phyloP scores from a whole-genome alignment of 2,113 vertebrate genomes.

The Semicossyphus pulcher region DNA sequence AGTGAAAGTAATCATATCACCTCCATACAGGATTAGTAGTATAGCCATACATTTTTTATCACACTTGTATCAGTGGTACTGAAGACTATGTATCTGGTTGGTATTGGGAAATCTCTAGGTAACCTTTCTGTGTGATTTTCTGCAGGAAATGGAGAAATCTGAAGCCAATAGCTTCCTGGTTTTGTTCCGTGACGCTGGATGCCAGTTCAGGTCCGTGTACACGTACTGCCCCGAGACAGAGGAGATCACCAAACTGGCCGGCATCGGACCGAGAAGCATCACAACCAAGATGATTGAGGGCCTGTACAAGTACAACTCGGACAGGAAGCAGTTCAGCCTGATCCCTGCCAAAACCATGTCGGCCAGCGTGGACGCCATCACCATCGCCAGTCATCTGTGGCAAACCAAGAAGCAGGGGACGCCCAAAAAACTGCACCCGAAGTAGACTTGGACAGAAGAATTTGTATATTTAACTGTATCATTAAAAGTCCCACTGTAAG shows the following conservation, averaged over 20 bases:
- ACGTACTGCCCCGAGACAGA: slow-evolving; percentile 93
- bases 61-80: too few species aligned
- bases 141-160: slow-evolving; percentile 98
- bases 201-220: slow-evolving; percentile 96
- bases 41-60: too few species aligned
- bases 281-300: slow-evolving; percentile 96
- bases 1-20: too few species aligned
- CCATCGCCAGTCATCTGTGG: slow-evolving; percentile 96
- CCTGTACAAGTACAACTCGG: slow-evolving; percentile 98
- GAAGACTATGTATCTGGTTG: too few species aligned
- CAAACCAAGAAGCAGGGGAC: slow-evolving; percentile 95
- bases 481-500: slow-evolving; percentile 78
- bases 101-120: neutral
- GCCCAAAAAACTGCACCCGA: slow-evolving; percentile 88
- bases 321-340: slow-evolving; percentile 97
- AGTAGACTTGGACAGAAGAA: slow-evolving; percentile 56
- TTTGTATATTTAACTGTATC: slow-evolving; percentile 40
- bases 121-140: neutral
- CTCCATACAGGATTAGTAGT: too few species aligned
- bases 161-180: slow-evolving; percentile 97
- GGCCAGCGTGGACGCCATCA: slow-evolving; percentile 96
- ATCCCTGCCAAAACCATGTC: slow-evolving; percentile 99
- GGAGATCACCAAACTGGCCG: slow-evolving; percentile 93
- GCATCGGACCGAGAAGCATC: slow-evolving; percentile 94
- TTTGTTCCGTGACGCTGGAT: slow-evolving; percentile 95